Percentiles rank a stretch among this genome's conserved stretches.
These are phyloP conservation scores for Yasuhikotakia modesta DNA, from an alignment of 2,797 vertebrate genomes.

Conservation along the genomic window DNA sequence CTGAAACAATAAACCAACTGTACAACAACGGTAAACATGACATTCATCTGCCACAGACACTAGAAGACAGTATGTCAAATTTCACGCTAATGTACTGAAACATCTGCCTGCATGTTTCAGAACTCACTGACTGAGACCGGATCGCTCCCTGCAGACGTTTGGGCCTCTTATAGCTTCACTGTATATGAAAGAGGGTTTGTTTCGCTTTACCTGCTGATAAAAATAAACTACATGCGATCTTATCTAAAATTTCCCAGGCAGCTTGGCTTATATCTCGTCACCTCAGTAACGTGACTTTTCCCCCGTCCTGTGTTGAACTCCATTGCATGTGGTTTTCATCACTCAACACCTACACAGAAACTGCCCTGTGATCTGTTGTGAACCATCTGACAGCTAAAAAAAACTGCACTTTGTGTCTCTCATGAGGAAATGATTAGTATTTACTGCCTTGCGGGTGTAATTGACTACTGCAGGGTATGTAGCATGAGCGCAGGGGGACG, in stretches of 20 bases:
- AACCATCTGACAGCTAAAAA: slow-evolving; percentile 29
- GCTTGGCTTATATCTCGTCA: slow-evolving; percentile 10
- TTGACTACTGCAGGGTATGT: slow-evolving; percentile 8
- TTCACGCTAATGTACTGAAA: slow-evolving; percentile 15
- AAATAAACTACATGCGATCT: neutral
- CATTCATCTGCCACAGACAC: neutral
- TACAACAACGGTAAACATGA: neutral
- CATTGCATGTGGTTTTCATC: slow-evolving; percentile 35
- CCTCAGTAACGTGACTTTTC: slow-evolving; percentile 8
- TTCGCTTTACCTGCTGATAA: slow-evolving; percentile 2
- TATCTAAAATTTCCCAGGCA: slow-evolving; percentile 11
- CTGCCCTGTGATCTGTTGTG: slow-evolving; percentile 25
- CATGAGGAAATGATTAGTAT: slow-evolving; percentile 45
- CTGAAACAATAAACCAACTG: neutral
- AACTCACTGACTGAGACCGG: slow-evolving; percentile 16
- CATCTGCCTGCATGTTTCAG: slow-evolving; percentile 47
- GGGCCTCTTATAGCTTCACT: slow-evolving; percentile 21
- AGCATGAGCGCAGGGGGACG: neutral
- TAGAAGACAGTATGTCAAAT: slow-evolving; percentile 12
- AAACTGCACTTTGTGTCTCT: slow-evolving; percentile 33
- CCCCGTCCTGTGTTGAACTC: slow-evolving; percentile 12
- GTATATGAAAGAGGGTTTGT: slow-evolving; percentile 12
- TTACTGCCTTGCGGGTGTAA: slow-evolving; percentile 40
- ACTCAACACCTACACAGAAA: slow-evolving; percentile 42
- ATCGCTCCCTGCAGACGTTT: slow-evolving; percentile 36